Base-by-base conservation (phyloP, 2,888 invertebrate genomes). In the Pterostichus niger region DNA sequence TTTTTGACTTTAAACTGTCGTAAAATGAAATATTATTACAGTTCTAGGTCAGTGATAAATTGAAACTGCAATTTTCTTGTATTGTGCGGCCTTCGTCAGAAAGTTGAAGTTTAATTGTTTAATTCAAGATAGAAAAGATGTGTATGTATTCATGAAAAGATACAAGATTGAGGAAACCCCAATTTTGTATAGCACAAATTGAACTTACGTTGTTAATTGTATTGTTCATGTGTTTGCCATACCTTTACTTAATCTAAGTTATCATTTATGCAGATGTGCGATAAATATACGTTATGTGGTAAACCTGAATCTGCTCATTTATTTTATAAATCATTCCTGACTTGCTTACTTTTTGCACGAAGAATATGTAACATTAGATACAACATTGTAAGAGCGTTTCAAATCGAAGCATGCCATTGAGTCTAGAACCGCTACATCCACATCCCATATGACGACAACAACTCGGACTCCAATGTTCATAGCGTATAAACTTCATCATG, bases 201-300 rank as follows among this genome's bases (percentile, higher is more conserved):
- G 56, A 56, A 56, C 10, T 52, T 9, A 17, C 17, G 15, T 56
- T 56, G 5, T 10, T 56, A 31, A 56, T 56, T 56, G 56, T 56
- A 56, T 56, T 56, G 56, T 56, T 56, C 17, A 56, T 56, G 17
- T 52, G 52, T 52, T 52, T 52, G 10, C 52, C 56, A 56, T 13
- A 17, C 9, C 56, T 1, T 56, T 56, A 56, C 17, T 15, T 56
- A 17, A 15, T 56, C 17, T 56, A 52, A 3, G 56, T 56, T 15
- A 17, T 56, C 31, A 17, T 56, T 56, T 56, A 56, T 17, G 56
- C 17, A 56, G 9, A 17, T 56, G 17, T 56, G 56, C 31, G 15
- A 56, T 10, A 56, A 56, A 56, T 56, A 56, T 17, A 56, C 17
- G 15, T 56, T 56, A 56, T 56, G 56, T 56, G 56, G 56, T 56